Evolutionary conservation across 2,888 invertebrate genomes (phyloP).

Genomic region (Acleris literana): DNA sequence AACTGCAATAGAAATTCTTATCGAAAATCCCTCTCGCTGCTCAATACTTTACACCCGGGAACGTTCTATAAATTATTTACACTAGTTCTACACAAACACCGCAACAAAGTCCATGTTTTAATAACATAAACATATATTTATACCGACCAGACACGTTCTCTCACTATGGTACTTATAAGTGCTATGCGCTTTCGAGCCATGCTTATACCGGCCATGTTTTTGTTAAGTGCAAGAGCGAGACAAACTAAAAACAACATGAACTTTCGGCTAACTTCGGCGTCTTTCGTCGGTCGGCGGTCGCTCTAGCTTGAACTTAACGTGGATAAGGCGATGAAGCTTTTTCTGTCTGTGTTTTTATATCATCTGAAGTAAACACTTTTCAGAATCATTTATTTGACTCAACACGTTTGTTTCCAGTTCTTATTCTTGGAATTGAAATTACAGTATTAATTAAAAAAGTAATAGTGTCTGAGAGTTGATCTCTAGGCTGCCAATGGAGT

Average conservation of each 20-base stretch:
- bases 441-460: too few relatives aligned
- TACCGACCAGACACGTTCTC: conserved; percentile 46
- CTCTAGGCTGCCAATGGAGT: too few relatives aligned
- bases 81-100: conserved; percentile 58
- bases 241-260: conserved; percentile 68
- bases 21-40: conserved; percentile 24
- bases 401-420: too few relatives aligned
- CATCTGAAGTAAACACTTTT: too few relatives aligned
- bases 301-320: conserved; percentile 54
- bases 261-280: conserved; percentile 69
- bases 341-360: too few relatives aligned
- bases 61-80: conserved; percentile 40
- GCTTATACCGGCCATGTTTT: conserved; percentile 58
- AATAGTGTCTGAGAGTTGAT: too few relatives aligned
- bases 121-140: conserved; percentile 58
- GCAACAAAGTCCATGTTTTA: conserved; percentile 60
- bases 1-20: conserved; percentile 16
- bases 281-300: conserved; percentile 59
- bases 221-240: conserved; percentile 69
- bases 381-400: too few relatives aligned
- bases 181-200: conserved; percentile 56
- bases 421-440: too few relatives aligned
- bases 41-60: conserved; percentile 19
- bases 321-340: conserved; percentile 39
- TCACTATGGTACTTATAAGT: conserved; percentile 47